Evolutionary conservation across 92 coral and sea anemone species (phyloP).

Genomic region (Actinostola sp.): DNA sequence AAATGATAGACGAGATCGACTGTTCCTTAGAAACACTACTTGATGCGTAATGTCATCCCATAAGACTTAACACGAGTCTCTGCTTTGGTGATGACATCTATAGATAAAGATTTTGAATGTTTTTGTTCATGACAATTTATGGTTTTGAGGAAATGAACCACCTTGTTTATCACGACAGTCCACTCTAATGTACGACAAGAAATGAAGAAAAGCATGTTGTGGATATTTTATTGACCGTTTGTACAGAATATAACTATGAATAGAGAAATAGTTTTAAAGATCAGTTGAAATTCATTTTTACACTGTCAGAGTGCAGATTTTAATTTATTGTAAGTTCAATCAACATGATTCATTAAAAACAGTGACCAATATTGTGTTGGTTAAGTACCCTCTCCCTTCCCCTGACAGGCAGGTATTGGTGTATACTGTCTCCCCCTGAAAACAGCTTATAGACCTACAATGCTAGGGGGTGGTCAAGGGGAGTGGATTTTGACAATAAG

Average conservation of each 20-base stretch:
- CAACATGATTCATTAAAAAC: slow-evolving; percentile 5
- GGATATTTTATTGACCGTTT: slow-evolving; percentile 1
- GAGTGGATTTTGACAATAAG: too few relatives aligned
- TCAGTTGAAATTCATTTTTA: not conserved
- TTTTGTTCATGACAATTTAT: not conserved
- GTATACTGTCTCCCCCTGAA: not conserved
- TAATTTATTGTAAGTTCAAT: slow-evolving; percentile 13
- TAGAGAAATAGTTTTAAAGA: not conserved
- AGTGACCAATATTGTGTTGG: not conserved
- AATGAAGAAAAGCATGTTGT: not conserved
- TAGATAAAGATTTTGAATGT: not conserved
- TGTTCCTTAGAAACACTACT: slow-evolving; percentile 1
- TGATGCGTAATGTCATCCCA: not conserved
- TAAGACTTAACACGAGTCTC: not conserved
- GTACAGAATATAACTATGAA: too few relatives aligned
- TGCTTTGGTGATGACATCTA: not conserved
- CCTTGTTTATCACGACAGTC: too few relatives aligned
- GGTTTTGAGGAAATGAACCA: too few relatives aligned
- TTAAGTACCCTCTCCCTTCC: not conserved
- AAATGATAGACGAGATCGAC: not conserved
- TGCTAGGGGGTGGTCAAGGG: too few relatives aligned
- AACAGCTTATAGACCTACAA: too few relatives aligned
- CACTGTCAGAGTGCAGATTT: not conserved
- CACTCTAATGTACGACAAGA: not conserved
- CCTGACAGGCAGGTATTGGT: not conserved